These are phyloP conservation scores for Argopecten irradians DNA, from an alignment of 1,140 invertebrate species.

Conservation along the genomic window DNA sequence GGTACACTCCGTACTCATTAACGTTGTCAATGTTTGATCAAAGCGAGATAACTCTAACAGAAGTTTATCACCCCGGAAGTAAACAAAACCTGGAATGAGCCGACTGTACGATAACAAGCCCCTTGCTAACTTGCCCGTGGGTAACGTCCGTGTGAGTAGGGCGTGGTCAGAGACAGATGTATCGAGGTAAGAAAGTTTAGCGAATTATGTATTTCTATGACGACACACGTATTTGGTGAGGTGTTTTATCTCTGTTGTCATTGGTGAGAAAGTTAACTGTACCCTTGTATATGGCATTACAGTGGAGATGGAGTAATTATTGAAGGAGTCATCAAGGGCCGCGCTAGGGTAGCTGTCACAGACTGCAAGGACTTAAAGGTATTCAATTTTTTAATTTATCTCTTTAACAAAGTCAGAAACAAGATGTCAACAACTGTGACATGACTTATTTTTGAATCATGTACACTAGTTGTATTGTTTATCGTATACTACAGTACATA, in stretches of 20 bases:
- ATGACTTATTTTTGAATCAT: neutral
- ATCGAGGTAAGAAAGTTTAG: constrained; percentile 18
- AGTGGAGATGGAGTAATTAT: constrained; percentile 51
- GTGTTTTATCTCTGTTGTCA: neutral
- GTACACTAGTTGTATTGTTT: too few species aligned
- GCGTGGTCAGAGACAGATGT: constrained; percentile 22
- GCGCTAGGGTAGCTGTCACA: constrained; percentile 35
- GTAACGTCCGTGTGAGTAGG: constrained; percentile 25
- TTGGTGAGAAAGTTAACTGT: too few species aligned
- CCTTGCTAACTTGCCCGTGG: constrained; percentile 36
- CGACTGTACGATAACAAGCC: constrained; percentile 48
- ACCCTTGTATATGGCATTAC: too few species aligned
- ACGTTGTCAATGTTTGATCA: too few species aligned
- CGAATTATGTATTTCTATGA: neutral
- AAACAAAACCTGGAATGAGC: constrained; percentile 35
- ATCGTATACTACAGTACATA: too few species aligned
- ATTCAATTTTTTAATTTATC: neutral
- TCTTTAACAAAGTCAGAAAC: neutral
- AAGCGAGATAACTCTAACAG: neutral
- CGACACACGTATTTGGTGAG: too few species aligned
- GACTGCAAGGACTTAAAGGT: constrained; percentile 45
- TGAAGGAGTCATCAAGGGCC: constrained; percentile 46
- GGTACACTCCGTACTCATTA: too few species aligned
- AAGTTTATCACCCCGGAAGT: neutral
- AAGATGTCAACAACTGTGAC: neutral